phyloP scores from a whole-genome alignment of 53 echinoderm and acorn worm genomes.

The Antedon mediterranea region DNA sequence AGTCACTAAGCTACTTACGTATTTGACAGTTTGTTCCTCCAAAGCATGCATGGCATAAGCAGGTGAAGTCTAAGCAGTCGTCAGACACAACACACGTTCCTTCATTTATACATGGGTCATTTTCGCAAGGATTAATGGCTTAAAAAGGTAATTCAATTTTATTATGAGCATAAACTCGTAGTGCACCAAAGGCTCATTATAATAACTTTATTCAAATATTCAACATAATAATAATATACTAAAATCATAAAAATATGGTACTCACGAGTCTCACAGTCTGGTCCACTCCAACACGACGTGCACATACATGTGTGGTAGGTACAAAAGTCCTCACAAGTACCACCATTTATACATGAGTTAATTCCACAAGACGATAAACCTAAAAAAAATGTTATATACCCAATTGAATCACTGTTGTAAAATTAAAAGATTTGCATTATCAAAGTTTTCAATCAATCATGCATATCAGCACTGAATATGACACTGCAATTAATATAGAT shows the following conservation, averaged over 20 bases:
- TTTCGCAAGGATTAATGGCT: constrained; percentile 31
- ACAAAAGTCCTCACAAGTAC: constrained; percentile 35
- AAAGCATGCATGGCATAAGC: background rate
- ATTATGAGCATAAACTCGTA: too few relatives aligned
- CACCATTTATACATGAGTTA: constrained; percentile 31
- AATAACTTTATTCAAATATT: too few relatives aligned
- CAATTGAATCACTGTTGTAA: too few relatives aligned
- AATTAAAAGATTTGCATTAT: too few relatives aligned
- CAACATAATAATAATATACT: too few relatives aligned
- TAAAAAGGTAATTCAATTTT: background rate
- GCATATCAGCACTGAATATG: too few relatives aligned
- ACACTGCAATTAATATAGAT: too few relatives aligned
- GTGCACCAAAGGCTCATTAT: too few relatives aligned
- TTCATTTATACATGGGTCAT: constrained; percentile 47
- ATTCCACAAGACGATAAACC: background rate
- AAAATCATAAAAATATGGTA: too few relatives aligned
- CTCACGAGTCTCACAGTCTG: constrained; percentile 25
- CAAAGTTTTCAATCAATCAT: too few relatives aligned
- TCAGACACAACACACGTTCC: constrained; percentile 33
- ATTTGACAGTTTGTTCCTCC: background rate
- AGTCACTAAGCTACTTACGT: too few relatives aligned
- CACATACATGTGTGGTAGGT: constrained; percentile 39
- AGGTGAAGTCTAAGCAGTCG: constrained; percentile 11
- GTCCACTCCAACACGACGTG: constrained; percentile 27
- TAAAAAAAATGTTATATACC: too few relatives aligned